Evolutionary conservation across 2,888 invertebrate species (phyloP), one percentile per base, ranked within the genome.

Genomic region (Atethmia centrago): DNA sequence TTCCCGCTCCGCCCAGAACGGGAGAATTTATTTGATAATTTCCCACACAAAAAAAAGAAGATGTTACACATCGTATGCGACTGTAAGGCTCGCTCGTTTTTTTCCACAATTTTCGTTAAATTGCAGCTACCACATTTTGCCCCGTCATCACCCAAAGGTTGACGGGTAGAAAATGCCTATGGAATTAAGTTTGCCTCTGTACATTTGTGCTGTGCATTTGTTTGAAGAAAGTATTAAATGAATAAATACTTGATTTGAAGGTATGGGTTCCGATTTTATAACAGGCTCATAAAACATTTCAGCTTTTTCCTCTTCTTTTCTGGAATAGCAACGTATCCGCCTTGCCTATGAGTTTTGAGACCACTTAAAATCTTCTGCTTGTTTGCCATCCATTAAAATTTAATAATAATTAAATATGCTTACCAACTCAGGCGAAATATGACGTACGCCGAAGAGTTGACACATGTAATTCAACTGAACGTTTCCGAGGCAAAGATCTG

Each of bases 401-500:
- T 8, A 45, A 42, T 7, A 21, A 25, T 14, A 10, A 19, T 2
- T 21, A 19, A 7, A 2, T 0, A 3, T 19, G 73, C 87, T 87
- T 76, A 91, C 91, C 87, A 87, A 61, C 12, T 4, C 25, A 31
- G 75, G 76, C 14, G 69, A 36, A 58, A 91, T 61, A 63, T 85
- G 79, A 14, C 58, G 58, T 9, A 89, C 47, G 42, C 88, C 90
- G 16, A 86, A 65, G 3, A 89, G 70, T 40, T 90, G 77, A 47
- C 92, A 92, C 72, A 92, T 74, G 58, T 88, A 83, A 14, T 75
- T 84, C 19, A 80, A 67, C 1, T 68, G 25, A 0, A 74, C 5
- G 56, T 87, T 61, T 5, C 89, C 92, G 1, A 87, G 81, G 61
- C 92, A 92, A n/a, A 81, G 79, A 9, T 79, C 83, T 7, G 81